These are phyloP conservation scores for Pycnomerus fuliginosus DNA, from an alignment of 2,888 invertebrate genomes.

Conservation along the genomic window DNA sequence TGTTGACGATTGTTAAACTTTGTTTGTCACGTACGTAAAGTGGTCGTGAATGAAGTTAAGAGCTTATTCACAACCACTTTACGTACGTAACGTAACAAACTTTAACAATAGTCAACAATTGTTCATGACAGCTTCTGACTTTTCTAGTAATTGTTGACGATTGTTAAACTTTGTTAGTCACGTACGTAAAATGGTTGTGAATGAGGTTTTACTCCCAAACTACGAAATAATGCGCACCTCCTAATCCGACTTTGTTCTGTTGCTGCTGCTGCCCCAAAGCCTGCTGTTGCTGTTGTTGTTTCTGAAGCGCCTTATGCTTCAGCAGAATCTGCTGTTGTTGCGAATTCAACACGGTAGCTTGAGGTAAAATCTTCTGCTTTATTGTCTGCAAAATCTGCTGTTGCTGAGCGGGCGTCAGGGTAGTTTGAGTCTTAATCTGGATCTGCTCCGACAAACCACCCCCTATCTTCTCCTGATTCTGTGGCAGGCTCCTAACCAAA, in stretches of 20 bases:
- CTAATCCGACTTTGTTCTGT: constrained; percentile 34
- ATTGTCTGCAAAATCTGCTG: constrained; percentile 54
- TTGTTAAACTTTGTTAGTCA: too few species aligned
- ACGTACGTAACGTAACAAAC: too few species aligned
- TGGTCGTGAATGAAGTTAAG: too few species aligned
- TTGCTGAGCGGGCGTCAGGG: constrained; percentile 50
- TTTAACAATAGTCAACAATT: too few species aligned
- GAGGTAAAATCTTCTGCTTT: constrained; percentile 48
- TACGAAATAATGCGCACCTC: too few species aligned
- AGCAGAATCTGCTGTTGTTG: constrained; percentile 46
- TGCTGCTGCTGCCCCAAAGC: constrained; percentile 9
- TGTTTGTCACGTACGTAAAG: too few species aligned
- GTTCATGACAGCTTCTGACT: too few species aligned
- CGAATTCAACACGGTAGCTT: constrained; percentile 45
- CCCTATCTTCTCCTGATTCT: constrained; percentile 19
- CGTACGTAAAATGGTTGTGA: too few species aligned
- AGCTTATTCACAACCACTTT: too few species aligned
- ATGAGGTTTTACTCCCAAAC: too few species aligned
- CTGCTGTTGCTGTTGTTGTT: constrained; percentile 48
- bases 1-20: too few species aligned
- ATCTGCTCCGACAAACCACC: constrained; percentile 21
- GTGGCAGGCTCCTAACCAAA: constrained; percentile 39
- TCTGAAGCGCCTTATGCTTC: constrained; percentile 54
- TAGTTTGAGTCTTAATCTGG: constrained; percentile 42
- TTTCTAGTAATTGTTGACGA: too few species aligned